Evolutionary conservation across 2,113 vertebrate genomes (phyloP), one percentile per base, ranked within the genome.

Genomic region (Crotalus tigris): DNA sequence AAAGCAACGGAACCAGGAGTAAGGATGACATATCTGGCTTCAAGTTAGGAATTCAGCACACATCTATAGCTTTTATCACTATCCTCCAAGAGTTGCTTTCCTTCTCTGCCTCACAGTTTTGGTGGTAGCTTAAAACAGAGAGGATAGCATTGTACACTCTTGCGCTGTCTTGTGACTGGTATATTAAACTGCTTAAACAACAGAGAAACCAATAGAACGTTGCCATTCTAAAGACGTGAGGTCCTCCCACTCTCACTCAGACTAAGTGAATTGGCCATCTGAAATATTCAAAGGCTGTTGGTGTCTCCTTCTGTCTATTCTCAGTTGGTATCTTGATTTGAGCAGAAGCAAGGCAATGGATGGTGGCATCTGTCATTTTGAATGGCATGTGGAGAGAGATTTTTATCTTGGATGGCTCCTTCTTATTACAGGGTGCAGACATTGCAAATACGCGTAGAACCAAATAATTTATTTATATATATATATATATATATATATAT

Each of bases 361-460:
- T 81, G 92, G 88, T 58, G 92, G 93, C 54, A 85, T 93, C 92
- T 94, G 88, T 90, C 94, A 94, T 90, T 90, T 90, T 46, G 85
- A 1, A 90, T n/a, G 58, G 49, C 86, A 94, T 29, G 54, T 87
- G 87, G 85, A 11, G 90, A 75, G 23, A 90, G 91, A 92, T 95
- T 90, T 81, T 93, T 93, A 94, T 93, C 93, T 95, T 57, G 1
- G 85, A 91, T 61, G 69, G 88, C 88, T 94, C 91, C 88, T 90
- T 92, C 91, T 53, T 57, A 91, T 90, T 61, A 92, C 11, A 92
- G 90, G 87, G 46, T 26, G n/a, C 49, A 86, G 0, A 0, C 46
- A 85, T 1, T 0, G 5, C 46, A 49, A 0, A 0, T 0, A 9
- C 89, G 75, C 92, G 92, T 91, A 94, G 92, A 94, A 94, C 91